Conservation (phyloP, 2,113 vertebrate genomes). For the Fulica atra region DNA sequence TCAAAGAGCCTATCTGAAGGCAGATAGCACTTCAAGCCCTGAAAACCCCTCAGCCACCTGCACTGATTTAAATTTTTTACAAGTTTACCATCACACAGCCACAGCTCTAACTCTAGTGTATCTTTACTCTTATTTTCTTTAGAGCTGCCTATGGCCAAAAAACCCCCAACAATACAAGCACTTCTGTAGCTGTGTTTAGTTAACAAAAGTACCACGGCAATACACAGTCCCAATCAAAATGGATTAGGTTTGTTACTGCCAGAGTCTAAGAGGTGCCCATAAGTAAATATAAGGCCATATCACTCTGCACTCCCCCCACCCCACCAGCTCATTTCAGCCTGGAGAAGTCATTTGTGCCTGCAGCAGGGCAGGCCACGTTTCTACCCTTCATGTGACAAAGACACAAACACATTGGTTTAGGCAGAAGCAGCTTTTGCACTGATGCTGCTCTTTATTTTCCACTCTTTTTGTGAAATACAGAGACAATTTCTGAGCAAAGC, state of each 20-base stretch:
- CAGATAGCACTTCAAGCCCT: background rate
- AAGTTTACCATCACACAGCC: background rate
- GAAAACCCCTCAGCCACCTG: background rate
- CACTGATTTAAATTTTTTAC: background rate
- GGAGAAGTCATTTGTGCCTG: background rate
- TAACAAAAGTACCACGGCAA: background rate
- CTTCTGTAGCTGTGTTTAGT: background rate
- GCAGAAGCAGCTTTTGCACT: slow-evolving; percentile 48
- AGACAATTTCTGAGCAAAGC: slow-evolving; percentile 57
- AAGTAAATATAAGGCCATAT: background rate
- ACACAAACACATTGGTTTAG: slow-evolving; percentile 6
- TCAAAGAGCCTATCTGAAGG: background rate
- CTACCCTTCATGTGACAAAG: slow-evolving; percentile 27
- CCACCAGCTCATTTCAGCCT: background rate
- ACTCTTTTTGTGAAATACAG: slow-evolving; percentile 40
- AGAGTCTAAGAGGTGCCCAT: background rate
- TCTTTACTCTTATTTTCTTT: background rate
- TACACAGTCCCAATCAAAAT: background rate
- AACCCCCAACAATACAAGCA: background rate
- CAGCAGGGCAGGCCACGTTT: slow-evolving; percentile 6
- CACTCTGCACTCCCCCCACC: background rate
- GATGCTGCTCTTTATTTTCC: slow-evolving; percentile 47
- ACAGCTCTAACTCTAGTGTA: background rate
- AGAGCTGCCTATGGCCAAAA: background rate
- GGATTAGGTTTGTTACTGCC: background rate